These are phyloP conservation scores for Apamea sordens DNA, from an alignment of 2,888 invertebrate genomes.

Conservation along the genomic window DNA sequence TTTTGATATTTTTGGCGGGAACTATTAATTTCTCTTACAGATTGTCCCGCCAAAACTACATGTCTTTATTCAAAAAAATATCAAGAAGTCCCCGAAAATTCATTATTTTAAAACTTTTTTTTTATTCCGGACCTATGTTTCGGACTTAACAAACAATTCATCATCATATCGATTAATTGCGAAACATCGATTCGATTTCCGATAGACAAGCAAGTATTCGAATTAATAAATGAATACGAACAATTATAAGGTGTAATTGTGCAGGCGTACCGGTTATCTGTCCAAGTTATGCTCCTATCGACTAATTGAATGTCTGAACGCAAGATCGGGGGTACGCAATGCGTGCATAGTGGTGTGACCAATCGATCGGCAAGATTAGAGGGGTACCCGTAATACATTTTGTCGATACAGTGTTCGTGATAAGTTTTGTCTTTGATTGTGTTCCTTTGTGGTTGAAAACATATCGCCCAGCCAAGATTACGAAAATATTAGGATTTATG, in stretches of 20 bases:
- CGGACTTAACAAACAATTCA: conserved; percentile 39
- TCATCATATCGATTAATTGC: conserved; percentile 42
- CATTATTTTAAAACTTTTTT: neutral
- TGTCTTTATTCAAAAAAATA: neutral
- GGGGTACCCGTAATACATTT: conserved; percentile 52
- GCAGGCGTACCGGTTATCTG: conserved; percentile 60
- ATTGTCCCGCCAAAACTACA: neutral
- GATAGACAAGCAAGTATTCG: conserved; percentile 64
- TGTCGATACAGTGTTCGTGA: conserved; percentile 39
- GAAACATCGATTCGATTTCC: conserved; percentile 57
- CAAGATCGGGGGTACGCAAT: conserved; percentile 61
- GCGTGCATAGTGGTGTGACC: conserved; percentile 60
- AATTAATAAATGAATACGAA: conserved; percentile 67
- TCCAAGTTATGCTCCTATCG: conserved; percentile 61
- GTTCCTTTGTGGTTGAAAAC: conserved; percentile 33
- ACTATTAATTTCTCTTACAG: neutral
- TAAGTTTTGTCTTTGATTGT: conserved; percentile 45
- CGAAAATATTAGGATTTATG: conserved; percentile 39
- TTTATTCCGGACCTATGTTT: neutral
- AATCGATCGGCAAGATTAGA: conserved; percentile 56
- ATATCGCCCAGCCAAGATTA: conserved; percentile 27
- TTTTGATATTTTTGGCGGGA: neutral
- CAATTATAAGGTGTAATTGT: conserved; percentile 70
- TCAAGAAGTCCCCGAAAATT: neutral
- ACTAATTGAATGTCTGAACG: conserved; percentile 66